Base-by-base conservation (phyloP, 2,888 invertebrate genomes). In the Idaea dimidiata region DNA sequence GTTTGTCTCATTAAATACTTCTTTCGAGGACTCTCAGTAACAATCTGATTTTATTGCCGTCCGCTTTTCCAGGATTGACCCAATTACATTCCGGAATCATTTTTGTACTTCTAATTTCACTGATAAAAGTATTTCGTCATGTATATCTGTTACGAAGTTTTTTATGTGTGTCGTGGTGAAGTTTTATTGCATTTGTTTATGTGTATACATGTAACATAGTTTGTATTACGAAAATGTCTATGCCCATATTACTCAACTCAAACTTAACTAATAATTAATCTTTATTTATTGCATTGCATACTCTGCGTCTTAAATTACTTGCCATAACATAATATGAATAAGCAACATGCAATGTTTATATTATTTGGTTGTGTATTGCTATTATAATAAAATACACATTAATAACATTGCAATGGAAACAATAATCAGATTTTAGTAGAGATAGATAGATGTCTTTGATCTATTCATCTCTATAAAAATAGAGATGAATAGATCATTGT, bases 11-110 rank as follows among this genome's bases (percentile, higher is more conserved):
- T 17, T 17, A 17, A 43, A 43, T 43, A 43, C 43, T 43, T 43
- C 43, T 10, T 43, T 1, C 10, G 43, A 73, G 71, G 70, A 65
- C 68, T 69, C 65, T 64, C 68, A 70, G 71, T 74, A 72, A 67
- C 64, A 61, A 62, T 64, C 68, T 69, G 71, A 74, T 75, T 74
- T 43, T 43, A 75, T 73, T 58, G 55, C 58, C 72, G 69, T 64
- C 62, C 69, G 66, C 68, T 69, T 65, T 66, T 69, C 63, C 60
- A 67, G 59, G 59, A 68, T 69, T 72, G 75, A 75, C 75, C 73
- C 72, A 73, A 73, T 74, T 77, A 71, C 70, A 18, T 53, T 17
- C n/a, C 17, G 16, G 18, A 14, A 54, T 57, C 18, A 57, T 43
- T 43, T 43, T 43, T 43, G 14, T 43, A 10, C 10, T 43, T 43